Evolutionary conservation across 1,140 invertebrate species (phyloP).

Genomic region (Zaprionus ghesquierei): DNA sequence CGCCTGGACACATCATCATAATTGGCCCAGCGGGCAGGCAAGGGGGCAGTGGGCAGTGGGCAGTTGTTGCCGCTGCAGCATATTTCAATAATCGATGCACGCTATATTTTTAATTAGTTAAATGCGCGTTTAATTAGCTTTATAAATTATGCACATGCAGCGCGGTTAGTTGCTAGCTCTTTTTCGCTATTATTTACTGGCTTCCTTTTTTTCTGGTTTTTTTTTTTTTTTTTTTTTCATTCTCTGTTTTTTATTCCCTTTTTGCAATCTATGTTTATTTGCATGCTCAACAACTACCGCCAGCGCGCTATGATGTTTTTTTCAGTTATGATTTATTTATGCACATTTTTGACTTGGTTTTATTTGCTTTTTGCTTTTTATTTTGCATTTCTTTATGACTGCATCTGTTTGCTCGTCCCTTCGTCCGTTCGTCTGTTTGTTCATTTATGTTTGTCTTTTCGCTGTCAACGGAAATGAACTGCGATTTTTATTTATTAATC

Average conservation of each 20-base stretch:
- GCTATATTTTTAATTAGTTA: slow-evolving; percentile 81
- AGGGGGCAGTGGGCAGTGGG: background rate
- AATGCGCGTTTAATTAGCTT: slow-evolving; percentile 81
- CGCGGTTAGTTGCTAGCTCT: slow-evolving; percentile 65
- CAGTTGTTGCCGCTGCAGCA: slow-evolving; percentile 40
- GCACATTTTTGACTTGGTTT: slow-evolving; percentile 36
- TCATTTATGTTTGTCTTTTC: slow-evolving; percentile 56
- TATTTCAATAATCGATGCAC: slow-evolving; percentile 78
- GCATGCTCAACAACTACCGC: slow-evolving; percentile 56
- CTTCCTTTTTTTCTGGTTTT: slow-evolving; percentile 7
- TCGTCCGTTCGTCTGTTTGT: slow-evolving; percentile 43
- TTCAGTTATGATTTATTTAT: slow-evolving; percentile 71
- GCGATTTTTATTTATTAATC: slow-evolving; percentile 76
- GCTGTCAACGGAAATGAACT: slow-evolving; percentile 74
- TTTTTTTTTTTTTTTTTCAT: slow-evolving; percentile 23
- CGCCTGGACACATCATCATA: background rate
- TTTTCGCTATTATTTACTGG: slow-evolving; percentile 22
- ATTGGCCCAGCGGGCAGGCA: background rate
- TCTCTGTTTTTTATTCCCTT: slow-evolving; percentile 29
- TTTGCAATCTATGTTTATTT: slow-evolving; percentile 68
- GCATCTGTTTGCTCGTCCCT: slow-evolving; percentile 34
- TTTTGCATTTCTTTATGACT: slow-evolving; percentile 11
- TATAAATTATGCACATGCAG: slow-evolving; percentile 80
- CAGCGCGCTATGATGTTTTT: no score
- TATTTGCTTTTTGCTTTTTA: no score